These are phyloP conservation scores for Serrognathus titanus DNA, from an alignment of 2,888 invertebrate genomes.

Conservation along the genomic window DNA sequence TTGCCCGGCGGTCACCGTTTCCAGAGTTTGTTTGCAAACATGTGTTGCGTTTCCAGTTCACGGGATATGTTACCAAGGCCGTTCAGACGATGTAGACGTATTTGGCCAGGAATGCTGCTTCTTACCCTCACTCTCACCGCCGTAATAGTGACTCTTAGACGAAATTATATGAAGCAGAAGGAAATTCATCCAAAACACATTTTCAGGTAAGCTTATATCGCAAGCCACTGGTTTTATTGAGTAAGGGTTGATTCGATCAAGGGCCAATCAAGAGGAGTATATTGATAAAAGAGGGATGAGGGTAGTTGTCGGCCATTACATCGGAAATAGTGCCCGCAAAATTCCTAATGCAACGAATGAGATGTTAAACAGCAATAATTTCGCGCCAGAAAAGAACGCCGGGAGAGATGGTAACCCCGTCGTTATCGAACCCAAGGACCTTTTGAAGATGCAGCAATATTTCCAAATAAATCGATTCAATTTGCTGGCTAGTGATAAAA, in stretches of 20 bases:
- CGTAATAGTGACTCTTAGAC: conserved; percentile 34
- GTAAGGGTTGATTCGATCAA: conserved; percentile 34
- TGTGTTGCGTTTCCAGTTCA: background rate
- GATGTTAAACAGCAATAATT: conserved; percentile 73
- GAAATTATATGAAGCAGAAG: conserved; percentile 9
- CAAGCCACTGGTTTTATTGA: background rate
- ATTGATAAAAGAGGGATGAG: conserved; percentile 72
- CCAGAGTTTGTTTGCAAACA: too few species aligned
- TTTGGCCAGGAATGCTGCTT: conserved; percentile 36
- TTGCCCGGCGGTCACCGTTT: too few species aligned
- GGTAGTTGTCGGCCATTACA: conserved; percentile 85
- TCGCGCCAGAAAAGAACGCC: conserved; percentile 68
- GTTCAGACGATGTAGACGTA: conserved; percentile 39
- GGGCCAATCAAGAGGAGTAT: conserved; percentile 65
- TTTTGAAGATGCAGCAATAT: conserved; percentile 72
- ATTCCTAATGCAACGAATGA: conserved; percentile 68
- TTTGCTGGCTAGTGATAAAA: conserved; percentile 81
- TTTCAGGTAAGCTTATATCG: conserved; percentile 29
- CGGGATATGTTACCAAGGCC: conserved; percentile 39
- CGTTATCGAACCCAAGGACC: conserved; percentile 69
- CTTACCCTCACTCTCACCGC: conserved; percentile 25
- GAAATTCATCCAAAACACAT: conserved; percentile 33
- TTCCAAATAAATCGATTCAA: conserved; percentile 85
- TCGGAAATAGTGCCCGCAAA: conserved; percentile 67
- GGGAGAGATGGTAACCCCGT: conserved; percentile 81